These are phyloP conservation scores for Notothenia rossii DNA, from an alignment of 2,113 vertebrate genomes.

Conservation along the genomic window DNA sequence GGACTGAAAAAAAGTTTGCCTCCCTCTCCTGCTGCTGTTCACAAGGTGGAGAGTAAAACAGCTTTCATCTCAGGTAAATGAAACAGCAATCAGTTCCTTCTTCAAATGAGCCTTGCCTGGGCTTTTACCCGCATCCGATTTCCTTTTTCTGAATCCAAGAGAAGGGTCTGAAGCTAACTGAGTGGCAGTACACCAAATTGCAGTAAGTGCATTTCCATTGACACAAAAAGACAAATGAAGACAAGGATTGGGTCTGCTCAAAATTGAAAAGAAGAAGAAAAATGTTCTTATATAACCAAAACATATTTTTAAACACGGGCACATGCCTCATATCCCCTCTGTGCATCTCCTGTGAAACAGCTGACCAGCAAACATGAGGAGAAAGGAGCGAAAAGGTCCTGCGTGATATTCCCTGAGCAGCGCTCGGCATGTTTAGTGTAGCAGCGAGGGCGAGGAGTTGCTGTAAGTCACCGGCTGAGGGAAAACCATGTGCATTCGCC, in stretches of 20 bases:
- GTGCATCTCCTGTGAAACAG: slow-evolving; percentile 52
- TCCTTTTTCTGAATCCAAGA: slow-evolving; percentile 27
- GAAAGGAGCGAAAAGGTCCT: slow-evolving; percentile 54
- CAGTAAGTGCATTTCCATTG: slow-evolving; percentile 66
- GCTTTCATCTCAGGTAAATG: slow-evolving; percentile 49
- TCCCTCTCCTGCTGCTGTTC: slow-evolving; percentile 25
- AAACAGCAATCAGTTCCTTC: slow-evolving; percentile 50
- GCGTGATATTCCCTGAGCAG: slow-evolving; percentile 60
- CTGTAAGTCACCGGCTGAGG: slow-evolving; percentile 51
- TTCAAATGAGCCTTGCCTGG: slow-evolving; percentile 37
- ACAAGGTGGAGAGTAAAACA: slow-evolving; percentile 30
- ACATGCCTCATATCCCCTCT: slow-evolving; percentile 40
- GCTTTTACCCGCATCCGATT: slow-evolving; percentile 52
- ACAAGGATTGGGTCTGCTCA: slow-evolving; percentile 27
- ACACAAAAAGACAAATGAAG: slow-evolving; percentile 61
- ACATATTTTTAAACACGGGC: slow-evolving; percentile 65
- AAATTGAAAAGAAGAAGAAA: slow-evolving; percentile 19
- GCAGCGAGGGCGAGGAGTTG: slow-evolving; percentile 44
- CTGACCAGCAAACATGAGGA: slow-evolving; percentile 46
- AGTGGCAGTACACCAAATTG: slow-evolving; percentile 76
- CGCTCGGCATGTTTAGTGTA: slow-evolving; percentile 51
- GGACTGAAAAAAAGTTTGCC: slow-evolving; percentile 5
- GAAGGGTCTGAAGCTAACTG: slow-evolving; percentile 55
- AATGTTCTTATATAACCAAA: slow-evolving; percentile 58
- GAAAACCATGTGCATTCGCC: slow-evolving; percentile 43